A percentile compares a stretch with the other conserved stretches of the same genome.
Conservation (phyloP, 2,113 vertebrate genomes). For the Empidonax alnorum region DNA sequence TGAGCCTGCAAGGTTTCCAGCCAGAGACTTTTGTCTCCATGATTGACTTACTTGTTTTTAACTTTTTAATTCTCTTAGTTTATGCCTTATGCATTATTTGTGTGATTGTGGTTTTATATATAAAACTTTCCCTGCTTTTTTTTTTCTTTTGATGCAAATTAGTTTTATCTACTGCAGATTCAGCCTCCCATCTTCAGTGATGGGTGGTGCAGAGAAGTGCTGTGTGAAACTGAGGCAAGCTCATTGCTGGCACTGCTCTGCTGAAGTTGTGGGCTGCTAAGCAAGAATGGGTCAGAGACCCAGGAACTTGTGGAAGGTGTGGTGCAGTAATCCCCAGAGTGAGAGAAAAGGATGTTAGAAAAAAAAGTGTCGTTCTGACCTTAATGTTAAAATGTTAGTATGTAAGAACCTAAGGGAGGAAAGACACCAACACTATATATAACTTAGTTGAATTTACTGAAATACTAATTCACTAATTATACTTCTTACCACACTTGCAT, state of each 20-base stretch:
- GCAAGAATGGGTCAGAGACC: not conserved
- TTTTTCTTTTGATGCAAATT: not conserved
- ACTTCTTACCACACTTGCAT: not conserved
- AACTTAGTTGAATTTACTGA: not conserved
- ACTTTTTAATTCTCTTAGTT: not conserved
- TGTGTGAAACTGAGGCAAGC: not conserved
- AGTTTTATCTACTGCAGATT: not conserved
- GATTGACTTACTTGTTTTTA: not conserved
- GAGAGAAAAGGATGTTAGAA: not conserved
- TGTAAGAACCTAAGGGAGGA: not conserved
- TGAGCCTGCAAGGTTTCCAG: not conserved
- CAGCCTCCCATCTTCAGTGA: not conserved
- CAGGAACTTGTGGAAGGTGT: not conserved
- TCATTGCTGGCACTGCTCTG: not conserved
- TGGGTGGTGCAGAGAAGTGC: not conserved
- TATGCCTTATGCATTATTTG: not conserved
- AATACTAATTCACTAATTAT: not conserved
- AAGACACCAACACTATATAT: not conserved
- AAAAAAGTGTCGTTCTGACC: not conserved
- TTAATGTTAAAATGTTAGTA: not conserved
- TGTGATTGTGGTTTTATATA: not conserved
- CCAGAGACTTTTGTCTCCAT: not conserved
- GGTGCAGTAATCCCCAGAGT: not conserved
- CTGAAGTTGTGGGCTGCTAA: not conserved
- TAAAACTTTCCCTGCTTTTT: not conserved